These are phyloP conservation scores for Spea hammondii DNA, from an alignment of 2,797 vertebrate genomes.

Conservation along the genomic window DNA sequence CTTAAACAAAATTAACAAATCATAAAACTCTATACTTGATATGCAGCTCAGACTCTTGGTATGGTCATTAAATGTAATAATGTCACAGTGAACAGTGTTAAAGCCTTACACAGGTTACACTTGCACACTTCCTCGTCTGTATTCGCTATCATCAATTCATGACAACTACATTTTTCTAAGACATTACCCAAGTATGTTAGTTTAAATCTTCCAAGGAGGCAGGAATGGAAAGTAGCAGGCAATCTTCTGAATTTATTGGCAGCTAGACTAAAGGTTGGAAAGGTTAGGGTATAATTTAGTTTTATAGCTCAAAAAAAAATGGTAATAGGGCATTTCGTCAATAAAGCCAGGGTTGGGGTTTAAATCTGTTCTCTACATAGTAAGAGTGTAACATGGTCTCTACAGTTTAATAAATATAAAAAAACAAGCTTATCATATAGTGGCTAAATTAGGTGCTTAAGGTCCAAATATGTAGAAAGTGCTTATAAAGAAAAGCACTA, in stretches of 20 bases:
- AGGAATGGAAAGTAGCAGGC: conserved; percentile 37
- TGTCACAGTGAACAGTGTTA: conserved; percentile 18
- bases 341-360: conserved; percentile 36
- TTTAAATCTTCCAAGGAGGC: conserved; percentile 31
- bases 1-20: conserved; percentile 23
- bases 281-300: conserved; percentile 40
- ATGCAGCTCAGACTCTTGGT: neutral
- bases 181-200: conserved; percentile 29
- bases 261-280: conserved; percentile 30
- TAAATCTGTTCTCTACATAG: conserved; percentile 28
- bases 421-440: conserved; percentile 9
- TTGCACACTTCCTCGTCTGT: conserved; percentile 25
- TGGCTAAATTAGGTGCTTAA: neutral
- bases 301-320: conserved; percentile 36
- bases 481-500: too few species aligned
- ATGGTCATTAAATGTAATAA: conserved; percentile 17
- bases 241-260: conserved; percentile 45
- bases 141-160: conserved; percentile 33
- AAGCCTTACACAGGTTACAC: conserved; percentile 17
- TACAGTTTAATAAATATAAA: conserved; percentile 29
- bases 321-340: conserved; percentile 44
- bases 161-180: conserved; percentile 46
- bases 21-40: neutral
- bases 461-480: too few species aligned
- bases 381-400: conserved; percentile 13